A percentile compares a stretch with the other conserved stretches of the same genome.
Evolutionary conservation across 2,113 vertebrate genomes (phyloP).

Genomic region (Choloepus hoffmanni): DNA sequence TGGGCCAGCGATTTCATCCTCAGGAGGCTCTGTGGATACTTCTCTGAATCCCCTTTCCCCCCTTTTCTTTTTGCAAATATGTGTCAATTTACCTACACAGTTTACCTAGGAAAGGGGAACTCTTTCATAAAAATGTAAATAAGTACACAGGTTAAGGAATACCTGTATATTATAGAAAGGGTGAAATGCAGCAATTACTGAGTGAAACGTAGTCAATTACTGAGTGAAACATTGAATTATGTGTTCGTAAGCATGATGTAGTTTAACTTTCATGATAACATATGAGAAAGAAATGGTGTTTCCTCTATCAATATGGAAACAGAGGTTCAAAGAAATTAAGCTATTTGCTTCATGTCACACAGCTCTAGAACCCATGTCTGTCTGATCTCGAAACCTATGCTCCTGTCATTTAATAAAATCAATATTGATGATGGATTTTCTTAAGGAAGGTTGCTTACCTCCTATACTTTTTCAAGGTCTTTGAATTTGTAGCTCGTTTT

Average conservation of each 20-base stretch:
- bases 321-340: background rate
- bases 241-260: background rate
- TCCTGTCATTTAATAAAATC: background rate
- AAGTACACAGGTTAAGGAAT: background rate
- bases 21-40: background rate
- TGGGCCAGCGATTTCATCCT: background rate
- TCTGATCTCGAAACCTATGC: background rate
- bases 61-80: background rate
- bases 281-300: background rate
- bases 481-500: background rate
- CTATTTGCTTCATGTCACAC: background rate
- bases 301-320: background rate
- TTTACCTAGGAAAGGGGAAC: background rate
- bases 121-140: background rate
- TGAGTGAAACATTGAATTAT: background rate
- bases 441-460: background rate
- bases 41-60: fast-evolving
- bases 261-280: background rate
- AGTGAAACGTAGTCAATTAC: background rate
- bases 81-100: background rate
- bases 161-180: background rate
- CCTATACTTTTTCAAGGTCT: background rate
- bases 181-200: background rate
- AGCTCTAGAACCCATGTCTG: background rate
- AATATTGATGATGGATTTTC: background rate